Evolutionary conservation across 2,797 vertebrate species (phyloP), one percentile per base, ranked within the genome.

Genomic region (Danionella dracula): DNA sequence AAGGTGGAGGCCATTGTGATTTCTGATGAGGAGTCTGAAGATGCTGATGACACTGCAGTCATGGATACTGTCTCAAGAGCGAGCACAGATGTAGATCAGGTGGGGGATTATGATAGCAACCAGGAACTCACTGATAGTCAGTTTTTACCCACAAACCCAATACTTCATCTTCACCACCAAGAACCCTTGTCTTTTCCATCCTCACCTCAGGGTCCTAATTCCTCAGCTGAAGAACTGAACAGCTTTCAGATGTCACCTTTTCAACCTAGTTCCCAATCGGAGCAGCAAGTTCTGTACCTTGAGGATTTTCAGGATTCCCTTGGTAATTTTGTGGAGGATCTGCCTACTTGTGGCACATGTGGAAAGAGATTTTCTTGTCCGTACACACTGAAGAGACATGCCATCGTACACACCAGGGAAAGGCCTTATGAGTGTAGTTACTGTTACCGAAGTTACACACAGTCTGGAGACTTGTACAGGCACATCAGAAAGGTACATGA

Each of bases 301-400:
- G 89, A 92, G 42, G 92, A 93, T 37, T 90, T 93, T 49, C 92
- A 94, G 61, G 88, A 92, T 61, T 86, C 92, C 0, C 83, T 90
- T 27, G 87, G 83, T 21, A 91, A 90, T 60, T 91, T 92, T 5
- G 86, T 91, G n/a, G 94, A 97, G 54, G 94, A 98, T 0, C 90
- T 96, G 1, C 95, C 94, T 12, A 97, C 94, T 0, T 97, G 94
- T 32, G 85, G 86, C 50, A 93, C 93, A 0, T 97, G 94, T 2
- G 93, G 95, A 9, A 98, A 97, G 76, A 98, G 94, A 0, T 98
- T 98, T 78, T 98, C 95, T 0, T 97, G 95, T 59, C 92, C 94
- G 0, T 97, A 98, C 77, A 97, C 94, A 0, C 83, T 98, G 2
- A 82, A 94, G 62, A 92, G 95, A 10, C 95, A 98, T 0, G 95